Conservation (phyloP, 2,113 vertebrate species). For the Phalacrocorax carbo region DNA sequence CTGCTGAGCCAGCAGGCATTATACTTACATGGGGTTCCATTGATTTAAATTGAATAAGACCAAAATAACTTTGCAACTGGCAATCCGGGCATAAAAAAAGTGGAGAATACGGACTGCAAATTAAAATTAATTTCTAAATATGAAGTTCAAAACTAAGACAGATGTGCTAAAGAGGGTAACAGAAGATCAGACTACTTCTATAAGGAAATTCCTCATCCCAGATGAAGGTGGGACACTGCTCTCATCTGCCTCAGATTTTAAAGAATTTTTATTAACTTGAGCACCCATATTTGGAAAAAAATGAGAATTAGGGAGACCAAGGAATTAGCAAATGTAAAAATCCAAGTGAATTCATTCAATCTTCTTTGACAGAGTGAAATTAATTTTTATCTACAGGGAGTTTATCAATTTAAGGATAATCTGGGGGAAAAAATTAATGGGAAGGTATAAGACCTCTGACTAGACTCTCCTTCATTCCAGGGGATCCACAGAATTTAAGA, state of each 20-base stretch:
- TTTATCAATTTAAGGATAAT: slow-evolving; percentile 15
- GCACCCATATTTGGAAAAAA: not conserved
- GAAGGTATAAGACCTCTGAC: not conserved
- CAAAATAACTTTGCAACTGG: not conserved
- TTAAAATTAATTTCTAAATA: not conserved
- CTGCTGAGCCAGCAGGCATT: not conserved
- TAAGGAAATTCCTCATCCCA: not conserved
- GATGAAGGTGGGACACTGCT: not conserved
- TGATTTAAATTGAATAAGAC: not conserved
- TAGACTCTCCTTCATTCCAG: not conserved
- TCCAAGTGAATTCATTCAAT: not conserved
- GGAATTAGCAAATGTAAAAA: not conserved
- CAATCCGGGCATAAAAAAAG: not conserved
- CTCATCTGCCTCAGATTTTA: not conserved
- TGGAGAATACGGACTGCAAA: not conserved
- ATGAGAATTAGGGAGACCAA: not conserved
- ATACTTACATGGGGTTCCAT: not conserved
- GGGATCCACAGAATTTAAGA: not conserved
- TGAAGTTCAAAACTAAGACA: not conserved
- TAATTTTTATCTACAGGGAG: not conserved
- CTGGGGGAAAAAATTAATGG: not conserved
- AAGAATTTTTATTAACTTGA: not conserved
- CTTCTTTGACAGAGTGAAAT: not conserved
- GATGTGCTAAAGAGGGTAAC: not conserved
- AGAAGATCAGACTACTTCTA: not conserved